Conservation (phyloP, 2,888 invertebrate genomes). For the Melikaiella ostensackeni region DNA sequence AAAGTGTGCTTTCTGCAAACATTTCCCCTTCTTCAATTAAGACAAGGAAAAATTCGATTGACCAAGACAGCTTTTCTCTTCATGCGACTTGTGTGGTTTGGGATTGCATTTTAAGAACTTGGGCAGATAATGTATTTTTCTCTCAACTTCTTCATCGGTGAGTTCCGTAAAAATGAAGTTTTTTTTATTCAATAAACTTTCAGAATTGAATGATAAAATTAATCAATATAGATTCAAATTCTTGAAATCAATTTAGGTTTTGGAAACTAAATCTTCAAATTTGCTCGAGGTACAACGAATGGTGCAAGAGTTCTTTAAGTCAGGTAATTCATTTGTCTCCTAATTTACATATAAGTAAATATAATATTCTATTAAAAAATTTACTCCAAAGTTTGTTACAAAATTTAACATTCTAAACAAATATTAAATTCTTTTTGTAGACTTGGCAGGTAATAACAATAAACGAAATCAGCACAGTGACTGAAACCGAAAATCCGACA, state of each 20-base stretch:
- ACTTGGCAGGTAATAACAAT: conserved; percentile 62
- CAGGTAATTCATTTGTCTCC: conserved; percentile 57
- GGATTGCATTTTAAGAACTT: conserved; percentile 82
- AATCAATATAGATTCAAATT: conserved; percentile 6
- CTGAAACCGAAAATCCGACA: conserved; percentile 59
- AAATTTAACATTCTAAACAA: background rate
- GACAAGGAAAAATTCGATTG: conserved; percentile 58
- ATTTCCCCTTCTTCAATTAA: conserved; percentile 67
- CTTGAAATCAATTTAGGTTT: conserved; percentile 80
- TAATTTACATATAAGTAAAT: background rate
- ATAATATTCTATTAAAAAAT: background rate
- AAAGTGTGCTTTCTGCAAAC: conserved; percentile 64
- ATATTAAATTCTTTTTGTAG: conserved; percentile 47
- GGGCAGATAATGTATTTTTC: conserved; percentile 89
- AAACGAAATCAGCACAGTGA: conserved; percentile 60
- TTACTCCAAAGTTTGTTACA: too few relatives aligned
- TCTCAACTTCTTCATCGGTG: conserved; percentile 84
- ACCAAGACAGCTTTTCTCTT: conserved; percentile 66
- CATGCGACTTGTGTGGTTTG: conserved; percentile 78
- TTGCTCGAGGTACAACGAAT: conserved; percentile 87
- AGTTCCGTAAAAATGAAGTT: conserved; percentile 32
- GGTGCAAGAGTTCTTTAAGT: conserved; percentile 79
- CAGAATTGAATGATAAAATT: background rate
- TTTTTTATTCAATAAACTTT: conserved; percentile 29
- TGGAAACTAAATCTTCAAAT: conserved; percentile 94